Evolutionary conservation across 2,113 vertebrate species (phyloP).

Genomic region (Otus sunia): DNA sequence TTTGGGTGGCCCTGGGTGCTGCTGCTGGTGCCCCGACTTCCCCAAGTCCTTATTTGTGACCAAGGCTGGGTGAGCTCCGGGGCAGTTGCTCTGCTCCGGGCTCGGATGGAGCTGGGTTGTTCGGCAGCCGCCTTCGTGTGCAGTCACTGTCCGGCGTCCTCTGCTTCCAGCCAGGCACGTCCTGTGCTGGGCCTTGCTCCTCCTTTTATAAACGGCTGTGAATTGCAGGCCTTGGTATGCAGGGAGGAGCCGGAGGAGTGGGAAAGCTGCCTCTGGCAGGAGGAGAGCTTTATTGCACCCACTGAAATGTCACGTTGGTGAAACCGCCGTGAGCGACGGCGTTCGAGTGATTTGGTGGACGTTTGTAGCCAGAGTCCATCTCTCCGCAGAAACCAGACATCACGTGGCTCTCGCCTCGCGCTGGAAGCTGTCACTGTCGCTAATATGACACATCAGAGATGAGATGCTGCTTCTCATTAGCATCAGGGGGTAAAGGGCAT

Average conservation of each 20-base stretch:
- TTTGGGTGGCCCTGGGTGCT: accelerated
- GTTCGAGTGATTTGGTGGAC: not conserved
- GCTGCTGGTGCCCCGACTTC: accelerated
- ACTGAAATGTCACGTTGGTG: not conserved
- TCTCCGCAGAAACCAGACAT: conserved; percentile 21
- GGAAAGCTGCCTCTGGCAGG: not conserved
- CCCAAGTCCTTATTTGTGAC: accelerated
- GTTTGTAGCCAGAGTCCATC: not conserved
- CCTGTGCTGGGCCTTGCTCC: not conserved
- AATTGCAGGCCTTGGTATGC: not conserved
- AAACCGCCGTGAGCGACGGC: not conserved
- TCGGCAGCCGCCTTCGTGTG: accelerated
- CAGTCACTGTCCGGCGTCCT: accelerated
- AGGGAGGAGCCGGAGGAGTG: not conserved
- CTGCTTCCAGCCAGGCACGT: not conserved
- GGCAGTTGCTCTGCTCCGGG: not conserved
- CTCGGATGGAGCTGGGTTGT: not conserved
- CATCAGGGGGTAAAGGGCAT: not conserved
- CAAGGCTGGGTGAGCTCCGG: not conserved
- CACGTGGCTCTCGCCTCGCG: not conserved
- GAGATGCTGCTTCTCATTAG: conserved; percentile 40
- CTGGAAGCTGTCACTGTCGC: conserved; percentile 25
- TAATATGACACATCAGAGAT: not conserved
- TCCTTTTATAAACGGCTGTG: not conserved
- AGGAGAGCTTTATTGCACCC: not conserved